Percentiles rank a stretch among this genome's conserved stretches.
phyloP scores from a whole-genome alignment of 2,888 invertebrate species.

The Lasioglossum malachurum region DNA sequence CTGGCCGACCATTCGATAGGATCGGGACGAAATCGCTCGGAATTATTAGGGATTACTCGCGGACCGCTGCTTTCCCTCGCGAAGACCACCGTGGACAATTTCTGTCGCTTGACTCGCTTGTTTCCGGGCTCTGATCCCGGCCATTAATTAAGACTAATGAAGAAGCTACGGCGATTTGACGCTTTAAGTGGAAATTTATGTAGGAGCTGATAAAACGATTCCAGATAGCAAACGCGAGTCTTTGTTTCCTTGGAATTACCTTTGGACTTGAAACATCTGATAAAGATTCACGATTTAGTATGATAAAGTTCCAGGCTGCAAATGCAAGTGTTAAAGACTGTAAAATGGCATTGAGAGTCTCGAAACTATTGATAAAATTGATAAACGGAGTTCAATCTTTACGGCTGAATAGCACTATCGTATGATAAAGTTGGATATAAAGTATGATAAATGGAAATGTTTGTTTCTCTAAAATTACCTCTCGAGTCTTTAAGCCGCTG shows the following conservation, averaged over 20 bases:
- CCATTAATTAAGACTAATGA: neutral
- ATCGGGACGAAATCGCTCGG: conserved; percentile 56
- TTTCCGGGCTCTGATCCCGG: neutral
- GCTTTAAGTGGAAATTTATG: neutral
- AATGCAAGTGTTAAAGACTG: no score
- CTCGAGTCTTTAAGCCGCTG: neutral
- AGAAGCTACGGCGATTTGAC: neutral
- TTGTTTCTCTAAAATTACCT: neutral
- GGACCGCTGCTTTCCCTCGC: conserved; percentile 12
- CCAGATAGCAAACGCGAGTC: no score
- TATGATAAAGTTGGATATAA: neutral
- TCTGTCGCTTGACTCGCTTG: conserved; percentile 6
- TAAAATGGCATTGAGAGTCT: neutral
- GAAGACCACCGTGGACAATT: neutral
- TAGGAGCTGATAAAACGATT: neutral
- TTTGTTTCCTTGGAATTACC: no score
- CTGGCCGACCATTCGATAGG: conserved; percentile 19
- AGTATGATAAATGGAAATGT: no score
- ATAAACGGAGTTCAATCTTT: neutral
- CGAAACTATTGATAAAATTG: neutral
- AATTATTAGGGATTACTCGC: conserved; percentile 57
- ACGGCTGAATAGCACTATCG: neutral
- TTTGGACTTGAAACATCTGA: no score
- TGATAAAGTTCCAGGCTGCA: neutral
- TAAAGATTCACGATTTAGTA: no score